Conservation (phyloP, 2,888 invertebrate genomes). For the Pheosia tremula region DNA sequence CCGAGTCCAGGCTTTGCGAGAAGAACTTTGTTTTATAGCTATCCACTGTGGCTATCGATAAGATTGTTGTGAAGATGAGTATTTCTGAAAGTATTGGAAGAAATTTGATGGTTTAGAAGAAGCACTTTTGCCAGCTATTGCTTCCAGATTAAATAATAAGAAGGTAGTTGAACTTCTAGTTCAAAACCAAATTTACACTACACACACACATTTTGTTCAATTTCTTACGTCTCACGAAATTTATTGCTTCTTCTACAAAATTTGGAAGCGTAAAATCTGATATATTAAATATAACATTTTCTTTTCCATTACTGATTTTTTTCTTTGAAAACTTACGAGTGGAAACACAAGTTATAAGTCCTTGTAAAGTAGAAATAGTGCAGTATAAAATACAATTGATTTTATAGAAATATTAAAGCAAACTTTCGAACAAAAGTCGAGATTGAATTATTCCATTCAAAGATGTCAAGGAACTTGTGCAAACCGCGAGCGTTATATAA, state of each 20-base stretch:
- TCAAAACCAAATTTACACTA: no score
- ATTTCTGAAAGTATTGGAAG: conserved; percentile 60
- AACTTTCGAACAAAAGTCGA: conserved; percentile 16
- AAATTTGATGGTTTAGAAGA: background rate
- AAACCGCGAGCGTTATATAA: conserved; percentile 15
- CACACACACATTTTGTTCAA: no score
- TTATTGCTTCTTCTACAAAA: no score
- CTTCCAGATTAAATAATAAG: no score
- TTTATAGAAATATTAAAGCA: background rate
- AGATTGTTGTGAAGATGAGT: conserved; percentile 48
- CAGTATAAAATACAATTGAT: no score
- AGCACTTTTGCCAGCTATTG: no score
- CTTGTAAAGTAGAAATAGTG: background rate
- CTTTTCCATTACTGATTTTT: no score
- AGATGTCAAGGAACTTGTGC: conserved; percentile 17
- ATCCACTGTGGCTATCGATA: conserved; percentile 51
- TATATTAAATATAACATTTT: no score
- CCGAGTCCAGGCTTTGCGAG: conserved; percentile 67
- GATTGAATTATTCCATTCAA: conserved; percentile 13
- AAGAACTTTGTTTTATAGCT: conserved; percentile 63
- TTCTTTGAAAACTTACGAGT: background rate
- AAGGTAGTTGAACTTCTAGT: no score
- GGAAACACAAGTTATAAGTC: background rate
- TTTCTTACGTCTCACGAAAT: no score
- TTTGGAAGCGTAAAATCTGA: no score